Percentiles rank a stretch among this genome's conserved stretches.
These are phyloP conservation scores for Pampusana beccarii DNA, from an alignment of 2,113 vertebrate genomes.

Conservation along the genomic window DNA sequence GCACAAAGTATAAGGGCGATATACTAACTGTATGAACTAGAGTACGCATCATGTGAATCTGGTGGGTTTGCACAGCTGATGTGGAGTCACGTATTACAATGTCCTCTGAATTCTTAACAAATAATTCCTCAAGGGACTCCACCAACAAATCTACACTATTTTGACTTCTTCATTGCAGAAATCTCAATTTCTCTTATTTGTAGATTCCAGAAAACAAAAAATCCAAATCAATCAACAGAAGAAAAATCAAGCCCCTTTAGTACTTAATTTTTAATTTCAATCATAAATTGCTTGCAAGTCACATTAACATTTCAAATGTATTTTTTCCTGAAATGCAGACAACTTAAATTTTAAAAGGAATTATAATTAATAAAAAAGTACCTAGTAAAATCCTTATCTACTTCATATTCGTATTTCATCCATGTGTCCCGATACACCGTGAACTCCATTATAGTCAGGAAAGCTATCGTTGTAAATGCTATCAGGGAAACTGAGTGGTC, in stretches of 20 bases:
- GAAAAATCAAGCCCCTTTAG: not conserved
- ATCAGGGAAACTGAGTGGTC: slow-evolving; percentile 89
- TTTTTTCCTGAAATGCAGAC: not conserved
- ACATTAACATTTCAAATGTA: not conserved
- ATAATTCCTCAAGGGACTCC: not conserved
- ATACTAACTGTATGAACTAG: not conserved
- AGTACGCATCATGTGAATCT: not conserved
- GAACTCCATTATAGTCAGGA: slow-evolving; percentile 93
- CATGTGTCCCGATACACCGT: slow-evolving; percentile 94
- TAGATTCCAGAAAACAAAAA: not conserved
- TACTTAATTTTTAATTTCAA: not conserved
- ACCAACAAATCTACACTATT: not conserved
- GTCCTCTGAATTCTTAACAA: not conserved
- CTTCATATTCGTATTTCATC: slow-evolving; percentile 99
- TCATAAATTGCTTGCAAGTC: not conserved
- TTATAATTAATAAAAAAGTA: slow-evolving; percentile 58
- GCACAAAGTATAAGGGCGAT: not conserved
- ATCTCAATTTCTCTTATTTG: not conserved
- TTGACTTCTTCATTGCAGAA: not conserved
- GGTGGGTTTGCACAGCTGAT: not conserved
- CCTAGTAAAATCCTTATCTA: slow-evolving; percentile 97
- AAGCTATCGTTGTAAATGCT: slow-evolving; percentile 91
- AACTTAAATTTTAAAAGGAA: not conserved
- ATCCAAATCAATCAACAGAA: not conserved
- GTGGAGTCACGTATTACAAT: not conserved